These are phyloP conservation scores for Uloborus diversus DNA, from an alignment of 1,140 invertebrate species.

Conservation along the genomic window DNA sequence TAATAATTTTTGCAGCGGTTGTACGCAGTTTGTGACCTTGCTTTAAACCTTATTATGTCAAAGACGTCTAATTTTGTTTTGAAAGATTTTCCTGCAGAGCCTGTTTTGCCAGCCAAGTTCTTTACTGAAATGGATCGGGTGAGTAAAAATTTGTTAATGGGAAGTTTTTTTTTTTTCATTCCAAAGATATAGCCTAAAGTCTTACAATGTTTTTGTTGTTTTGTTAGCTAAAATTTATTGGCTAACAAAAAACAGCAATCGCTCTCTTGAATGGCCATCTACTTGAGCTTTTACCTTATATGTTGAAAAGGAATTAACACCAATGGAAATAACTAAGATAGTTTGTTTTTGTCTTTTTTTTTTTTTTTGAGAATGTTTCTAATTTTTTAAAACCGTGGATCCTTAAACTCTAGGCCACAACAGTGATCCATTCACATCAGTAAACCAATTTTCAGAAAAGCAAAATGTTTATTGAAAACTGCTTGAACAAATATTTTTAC, in stretches of 20 bases:
- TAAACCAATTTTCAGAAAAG: neutral
- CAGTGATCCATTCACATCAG: no score
- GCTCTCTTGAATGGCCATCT: neutral
- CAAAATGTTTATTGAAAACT: neutral
- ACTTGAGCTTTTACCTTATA: neutral
- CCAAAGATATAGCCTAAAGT: neutral
- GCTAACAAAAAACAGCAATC: neutral
- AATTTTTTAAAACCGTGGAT: no score
- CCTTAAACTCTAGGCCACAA: no score
- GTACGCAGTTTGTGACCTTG: constrained; percentile 94
- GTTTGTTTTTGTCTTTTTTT: neutral
- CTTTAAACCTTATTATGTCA: constrained; percentile 85
- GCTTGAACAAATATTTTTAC: neutral
- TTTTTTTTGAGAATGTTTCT: neutral
- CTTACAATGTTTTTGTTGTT: neutral
- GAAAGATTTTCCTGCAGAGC: constrained; percentile 86
- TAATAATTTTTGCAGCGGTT: constrained; percentile 88
- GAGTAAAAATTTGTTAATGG: constrained; percentile 36
- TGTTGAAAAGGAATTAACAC: neutral
- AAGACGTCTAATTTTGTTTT: constrained; percentile 86
- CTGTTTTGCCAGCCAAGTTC: constrained; percentile 68
- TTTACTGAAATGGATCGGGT: constrained; percentile 66
- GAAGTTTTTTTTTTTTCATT: neutral
- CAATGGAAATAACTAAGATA: neutral
- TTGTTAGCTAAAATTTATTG: neutral